Percentiles rank a stretch among this genome's conserved stretches.
These are phyloP conservation scores for Cynopterus brachyotis DNA, from an alignment of 2,113 vertebrate genomes.

Conservation along the genomic window DNA sequence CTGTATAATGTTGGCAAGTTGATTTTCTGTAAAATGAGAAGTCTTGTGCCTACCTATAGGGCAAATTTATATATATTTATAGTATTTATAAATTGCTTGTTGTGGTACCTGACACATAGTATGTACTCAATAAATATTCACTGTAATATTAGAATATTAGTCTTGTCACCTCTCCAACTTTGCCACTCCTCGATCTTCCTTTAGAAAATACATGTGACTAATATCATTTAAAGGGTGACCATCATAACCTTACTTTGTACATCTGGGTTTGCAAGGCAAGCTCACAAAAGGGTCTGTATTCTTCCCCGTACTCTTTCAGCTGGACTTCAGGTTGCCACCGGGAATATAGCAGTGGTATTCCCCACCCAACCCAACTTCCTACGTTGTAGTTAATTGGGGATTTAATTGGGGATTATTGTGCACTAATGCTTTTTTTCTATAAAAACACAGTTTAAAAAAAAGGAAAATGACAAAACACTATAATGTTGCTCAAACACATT, in stretches of 20 bases:
- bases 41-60: background rate
- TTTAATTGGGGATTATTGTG: background rate
- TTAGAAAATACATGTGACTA: background rate
- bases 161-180: background rate
- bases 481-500: background rate
- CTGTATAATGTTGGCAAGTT: background rate
- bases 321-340: background rate
- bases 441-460: background rate
- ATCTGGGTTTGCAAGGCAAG: background rate
- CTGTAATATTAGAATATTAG: background rate
- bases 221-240: background rate
- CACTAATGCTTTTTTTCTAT: background rate
- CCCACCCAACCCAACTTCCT: background rate
- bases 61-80: too few relatives aligned
- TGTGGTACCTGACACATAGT: background rate
- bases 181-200: background rate
- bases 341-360: background rate
- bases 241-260: background rate
- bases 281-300: background rate
- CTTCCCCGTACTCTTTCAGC: background rate
- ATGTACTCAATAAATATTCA: background rate
- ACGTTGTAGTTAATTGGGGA: background rate
- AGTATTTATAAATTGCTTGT: background rate
- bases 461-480: slow-evolving; percentile 13
- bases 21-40: background rate